Conservation (phyloP, 1,140 invertebrate species). For the Cecropterus lyciades region DNA sequence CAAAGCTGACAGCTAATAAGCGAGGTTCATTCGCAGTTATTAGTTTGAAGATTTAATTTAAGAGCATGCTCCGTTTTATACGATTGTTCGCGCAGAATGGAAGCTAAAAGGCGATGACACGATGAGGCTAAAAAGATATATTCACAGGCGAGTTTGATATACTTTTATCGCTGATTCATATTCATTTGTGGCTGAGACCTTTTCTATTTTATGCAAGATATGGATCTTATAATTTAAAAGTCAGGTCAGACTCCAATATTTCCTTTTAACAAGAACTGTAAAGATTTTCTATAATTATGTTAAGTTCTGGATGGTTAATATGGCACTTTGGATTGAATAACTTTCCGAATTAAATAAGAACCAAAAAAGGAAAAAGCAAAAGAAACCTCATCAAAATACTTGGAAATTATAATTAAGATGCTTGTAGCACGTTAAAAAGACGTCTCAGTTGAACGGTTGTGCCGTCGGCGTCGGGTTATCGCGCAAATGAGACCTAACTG, state of each 20-base stretch:
- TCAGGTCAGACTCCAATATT: too few relatives aligned
- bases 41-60: slow-evolving; percentile 29
- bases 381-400: slow-evolving; percentile 32
- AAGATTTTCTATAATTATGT: too few relatives aligned
- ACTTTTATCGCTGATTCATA: slow-evolving; percentile 28
- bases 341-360: slow-evolving; percentile 5
- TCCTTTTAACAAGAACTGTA: too few relatives aligned
- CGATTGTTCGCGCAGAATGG: slow-evolving; percentile 11
- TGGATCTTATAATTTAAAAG: too few relatives aligned
- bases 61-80: slow-evolving; percentile 16
- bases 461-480: slow-evolving; percentile 29
- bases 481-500: slow-evolving; percentile 45
- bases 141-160: slow-evolving; percentile 12
- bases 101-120: slow-evolving; percentile 10
- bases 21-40: slow-evolving; percentile 17
- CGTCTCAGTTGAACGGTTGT: slow-evolving; percentile 31
- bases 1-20: slow-evolving; percentile 6
- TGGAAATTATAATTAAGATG: slow-evolving; percentile 36
- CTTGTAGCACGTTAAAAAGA: slow-evolving; percentile 28
- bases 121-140: too few relatives aligned
- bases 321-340: too few relatives aligned
- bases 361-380: slow-evolving; percentile 15
- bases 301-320: too few relatives aligned
- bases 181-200: slow-evolving; percentile 22
- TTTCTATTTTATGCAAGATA: neutral